Percentiles rank a stretch among this genome's conserved stretches.
These are phyloP conservation scores for Gadopsis bispinosus DNA, from an alignment of 2,797 vertebrate species.

Conservation along the genomic window DNA sequence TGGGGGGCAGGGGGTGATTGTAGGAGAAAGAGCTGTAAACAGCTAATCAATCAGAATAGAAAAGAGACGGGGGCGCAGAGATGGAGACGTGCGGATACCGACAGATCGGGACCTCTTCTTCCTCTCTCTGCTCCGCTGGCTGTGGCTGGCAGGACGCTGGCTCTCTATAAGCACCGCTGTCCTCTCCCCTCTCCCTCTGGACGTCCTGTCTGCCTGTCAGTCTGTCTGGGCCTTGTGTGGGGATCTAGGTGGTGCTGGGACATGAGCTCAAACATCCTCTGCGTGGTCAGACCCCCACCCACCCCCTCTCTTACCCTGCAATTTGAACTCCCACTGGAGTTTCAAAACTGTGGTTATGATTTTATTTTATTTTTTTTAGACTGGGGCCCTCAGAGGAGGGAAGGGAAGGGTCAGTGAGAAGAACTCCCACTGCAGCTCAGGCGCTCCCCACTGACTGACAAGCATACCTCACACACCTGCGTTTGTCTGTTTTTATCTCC, in stretches of 20 bases:
- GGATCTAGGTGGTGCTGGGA: slow-evolving; percentile 26
- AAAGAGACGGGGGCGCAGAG: slow-evolving; percentile 20
- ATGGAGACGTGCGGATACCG: slow-evolving; percentile 31
- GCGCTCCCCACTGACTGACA: slow-evolving; percentile 9
- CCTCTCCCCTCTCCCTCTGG: slow-evolving; percentile 33
- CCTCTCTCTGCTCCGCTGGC: slow-evolving; percentile 72
- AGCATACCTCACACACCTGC: slow-evolving; percentile 16
- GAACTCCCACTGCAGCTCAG: slow-evolving; percentile 23
- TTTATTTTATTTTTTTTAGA: slow-evolving; percentile 12
- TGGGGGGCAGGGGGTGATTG: slow-evolving; percentile 2
- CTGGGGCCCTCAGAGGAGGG: slow-evolving; percentile 5
- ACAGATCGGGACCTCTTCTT: slow-evolving; percentile 47
- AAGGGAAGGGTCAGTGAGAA: not conserved
- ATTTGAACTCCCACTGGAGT: slow-evolving; percentile 49
- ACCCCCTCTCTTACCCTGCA: slow-evolving; percentile 12
- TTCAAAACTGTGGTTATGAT: slow-evolving; percentile 34
- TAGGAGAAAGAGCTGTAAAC: slow-evolving; percentile 42
- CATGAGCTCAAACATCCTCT: slow-evolving; percentile 39
- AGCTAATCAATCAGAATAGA: slow-evolving; percentile 58
- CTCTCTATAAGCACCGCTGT: slow-evolving; percentile 30
- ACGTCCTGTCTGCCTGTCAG: slow-evolving; percentile 26
- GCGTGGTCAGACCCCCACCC: slow-evolving; percentile 29
- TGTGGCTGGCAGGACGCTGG: slow-evolving; percentile 52
- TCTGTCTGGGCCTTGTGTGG: slow-evolving; percentile 36
- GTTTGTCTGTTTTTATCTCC: not conserved